These are phyloP conservation scores for Epinotia brunnichana DNA, from an alignment of 2,888 invertebrate species.

Conservation along the genomic window DNA sequence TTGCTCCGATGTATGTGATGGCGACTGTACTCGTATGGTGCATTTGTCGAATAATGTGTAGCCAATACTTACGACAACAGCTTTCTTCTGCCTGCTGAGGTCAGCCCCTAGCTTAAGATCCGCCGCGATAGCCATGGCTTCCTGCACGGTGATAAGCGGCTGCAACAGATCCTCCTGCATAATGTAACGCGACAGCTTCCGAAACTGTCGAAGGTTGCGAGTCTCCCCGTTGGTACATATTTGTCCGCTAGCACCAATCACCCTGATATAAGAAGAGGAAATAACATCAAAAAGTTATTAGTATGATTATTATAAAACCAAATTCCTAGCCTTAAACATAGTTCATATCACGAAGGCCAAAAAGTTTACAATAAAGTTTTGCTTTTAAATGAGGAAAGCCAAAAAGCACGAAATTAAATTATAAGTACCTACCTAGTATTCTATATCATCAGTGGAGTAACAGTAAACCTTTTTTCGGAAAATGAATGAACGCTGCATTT, in stretches of 20 bases:
- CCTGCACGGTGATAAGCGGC: slow-evolving; percentile 93
- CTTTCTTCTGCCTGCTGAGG: slow-evolving; percentile 85
- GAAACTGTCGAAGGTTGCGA: slow-evolving; percentile 90
- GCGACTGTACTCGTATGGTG: too few species aligned
- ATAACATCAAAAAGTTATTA: not conserved
- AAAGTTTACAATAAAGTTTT: too few species aligned
- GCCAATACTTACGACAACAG: slow-evolving; percentile 86
- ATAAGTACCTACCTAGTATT: too few species aligned
- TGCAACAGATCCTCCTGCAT: slow-evolving; percentile 96
- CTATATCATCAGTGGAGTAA: too few species aligned
- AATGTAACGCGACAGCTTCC: slow-evolving; percentile 96
- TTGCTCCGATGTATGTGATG: too few species aligned
- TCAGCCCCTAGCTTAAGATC: slow-evolving; percentile 92
- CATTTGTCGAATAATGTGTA: not conserved
- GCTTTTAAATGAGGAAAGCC: too few species aligned
- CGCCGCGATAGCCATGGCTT: slow-evolving; percentile 94
- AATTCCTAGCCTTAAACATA: too few species aligned
- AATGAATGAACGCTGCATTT: too few species aligned
- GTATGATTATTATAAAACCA: too few species aligned
- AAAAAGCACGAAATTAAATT: too few species aligned
- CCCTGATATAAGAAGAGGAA: slow-evolving; percentile 76
- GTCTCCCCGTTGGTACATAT: slow-evolving; percentile 91
- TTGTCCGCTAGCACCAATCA: slow-evolving; percentile 87
- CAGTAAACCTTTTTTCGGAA: too few species aligned
- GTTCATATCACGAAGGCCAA: too few species aligned